phyloP scores from a whole-genome alignment of 2,888 invertebrate species.

The Theodoxus fluviatilis region DNA sequence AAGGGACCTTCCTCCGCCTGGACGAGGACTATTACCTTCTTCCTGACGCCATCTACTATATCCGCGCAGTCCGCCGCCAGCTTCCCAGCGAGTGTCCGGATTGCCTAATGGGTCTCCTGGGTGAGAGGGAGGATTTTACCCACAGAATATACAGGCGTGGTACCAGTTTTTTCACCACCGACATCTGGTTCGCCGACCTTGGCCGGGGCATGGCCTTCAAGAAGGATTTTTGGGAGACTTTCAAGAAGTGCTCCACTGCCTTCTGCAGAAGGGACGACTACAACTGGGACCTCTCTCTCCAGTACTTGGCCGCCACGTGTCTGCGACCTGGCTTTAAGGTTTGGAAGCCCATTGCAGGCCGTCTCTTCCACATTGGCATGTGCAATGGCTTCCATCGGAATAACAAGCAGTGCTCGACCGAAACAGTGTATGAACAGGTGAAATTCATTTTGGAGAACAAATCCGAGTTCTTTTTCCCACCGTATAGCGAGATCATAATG shows the following conservation, averaged over 20 bases:
- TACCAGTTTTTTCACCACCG: not conserved
- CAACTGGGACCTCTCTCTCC: conserved; percentile 26
- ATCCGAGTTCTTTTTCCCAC: conserved; percentile 13
- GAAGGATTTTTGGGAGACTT: conserved; percentile 23
- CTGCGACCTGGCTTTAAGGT: conserved; percentile 6
- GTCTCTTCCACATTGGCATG: conserved; percentile 23
- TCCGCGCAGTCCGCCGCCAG: not conserved
- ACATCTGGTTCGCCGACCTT: conserved; percentile 21
- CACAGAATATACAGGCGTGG: too few species aligned
- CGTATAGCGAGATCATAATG: too few species aligned
- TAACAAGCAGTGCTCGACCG: not conserved
- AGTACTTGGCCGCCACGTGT: not conserved
- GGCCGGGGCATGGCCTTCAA: conserved; percentile 26
- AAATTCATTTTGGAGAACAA: not conserved
- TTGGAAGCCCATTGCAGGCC: conserved; percentile 19
- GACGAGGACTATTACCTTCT: conserved; percentile 26
- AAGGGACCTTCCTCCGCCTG: conserved; percentile 20
- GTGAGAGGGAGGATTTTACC: conserved; percentile 18
- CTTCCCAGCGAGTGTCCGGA: not conserved
- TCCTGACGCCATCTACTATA: conserved; percentile 17
- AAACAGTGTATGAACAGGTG: not conserved
- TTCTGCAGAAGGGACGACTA: conserved; percentile 27
- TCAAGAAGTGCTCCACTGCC: not conserved
- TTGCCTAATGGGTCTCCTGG: conserved; percentile 20
- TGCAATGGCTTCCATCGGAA: conserved; percentile 25